These are phyloP conservation scores for Ecdyonurus torrentis DNA, from an alignment of 2,888 invertebrate species.

Conservation along the genomic window DNA sequence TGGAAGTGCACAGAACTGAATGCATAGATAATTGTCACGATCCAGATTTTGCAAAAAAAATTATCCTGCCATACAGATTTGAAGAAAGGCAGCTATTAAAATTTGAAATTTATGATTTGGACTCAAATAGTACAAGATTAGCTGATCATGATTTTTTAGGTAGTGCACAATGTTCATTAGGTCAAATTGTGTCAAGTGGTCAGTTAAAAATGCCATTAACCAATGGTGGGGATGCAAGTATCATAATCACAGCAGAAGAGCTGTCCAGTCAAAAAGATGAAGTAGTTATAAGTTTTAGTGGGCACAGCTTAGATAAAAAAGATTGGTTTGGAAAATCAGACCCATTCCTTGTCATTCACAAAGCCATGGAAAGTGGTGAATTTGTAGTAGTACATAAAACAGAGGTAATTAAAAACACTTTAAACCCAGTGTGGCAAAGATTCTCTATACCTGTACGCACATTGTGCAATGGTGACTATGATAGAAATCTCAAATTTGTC, in stretches of 20 bases:
- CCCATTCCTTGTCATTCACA: conserved; percentile 25
- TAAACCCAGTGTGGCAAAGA: conserved; percentile 34
- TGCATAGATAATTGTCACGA: conserved; percentile 27
- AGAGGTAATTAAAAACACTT: conserved; percentile 31
- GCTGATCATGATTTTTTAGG: conserved; percentile 32
- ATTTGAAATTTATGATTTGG: conserved; percentile 30
- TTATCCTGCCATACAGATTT: conserved; percentile 35
- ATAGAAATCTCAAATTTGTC: conserved; percentile 28
- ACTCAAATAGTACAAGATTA: conserved; percentile 21
- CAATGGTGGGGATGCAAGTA: conserved; percentile 10
- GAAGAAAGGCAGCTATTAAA: conserved; percentile 36
- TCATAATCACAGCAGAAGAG: conserved; percentile 24
- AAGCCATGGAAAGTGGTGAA: conserved; percentile 25
- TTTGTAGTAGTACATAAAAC: conserved; percentile 33
- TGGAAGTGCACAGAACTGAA: conserved; percentile 28
- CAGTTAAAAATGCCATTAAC: conserved; percentile 6
- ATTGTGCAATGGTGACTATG: conserved; percentile 34
- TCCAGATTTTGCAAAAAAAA: conserved; percentile 34
- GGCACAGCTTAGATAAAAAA: conserved; percentile 23
- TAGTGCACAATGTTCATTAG: conserved; percentile 31
- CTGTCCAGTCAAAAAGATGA: conserved; percentile 23
- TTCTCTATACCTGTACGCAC: conserved; percentile 28
- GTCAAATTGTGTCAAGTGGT: conserved; percentile 20
- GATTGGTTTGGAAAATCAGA: conserved; percentile 24
- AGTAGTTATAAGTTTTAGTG: conserved; percentile 22